Conservation (phyloP, 2,797 vertebrate genomes). For the Acrossocheilus wenchowensis region DNA sequence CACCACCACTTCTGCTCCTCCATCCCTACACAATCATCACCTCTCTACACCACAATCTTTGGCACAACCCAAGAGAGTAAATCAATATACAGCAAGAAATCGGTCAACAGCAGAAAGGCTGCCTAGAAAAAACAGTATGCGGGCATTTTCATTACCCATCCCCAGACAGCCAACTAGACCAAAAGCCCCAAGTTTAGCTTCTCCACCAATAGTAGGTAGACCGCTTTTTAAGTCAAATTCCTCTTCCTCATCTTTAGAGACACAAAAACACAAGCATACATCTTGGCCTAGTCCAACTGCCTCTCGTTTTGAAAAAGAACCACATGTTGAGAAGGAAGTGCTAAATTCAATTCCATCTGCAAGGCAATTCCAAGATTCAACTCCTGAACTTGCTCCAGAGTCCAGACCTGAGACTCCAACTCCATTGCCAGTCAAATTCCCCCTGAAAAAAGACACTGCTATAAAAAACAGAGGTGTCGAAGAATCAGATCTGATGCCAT, state of each 20-base stretch:
- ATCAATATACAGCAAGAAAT: neutral
- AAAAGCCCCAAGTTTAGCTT: constrained; percentile 14
- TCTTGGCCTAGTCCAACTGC: neutral
- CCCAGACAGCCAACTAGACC: constrained; percentile 1
- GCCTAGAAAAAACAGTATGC: neutral
- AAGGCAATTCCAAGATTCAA: constrained; percentile 4
- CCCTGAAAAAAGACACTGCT: neutral
- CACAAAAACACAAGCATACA: neutral
- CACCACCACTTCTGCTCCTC: constrained; percentile 22
- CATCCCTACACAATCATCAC: neutral
- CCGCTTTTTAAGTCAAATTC: neutral
- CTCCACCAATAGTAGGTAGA: neutral
- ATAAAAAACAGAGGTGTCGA: neutral
- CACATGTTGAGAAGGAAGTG: neutral
- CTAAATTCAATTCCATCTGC: neutral
- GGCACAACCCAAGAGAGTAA: constrained; percentile 14
- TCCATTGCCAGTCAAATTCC: neutral
- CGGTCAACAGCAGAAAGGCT: neutral
- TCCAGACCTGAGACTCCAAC: neutral
- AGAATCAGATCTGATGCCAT: neutral
- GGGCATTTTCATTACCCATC: constrained; percentile 29
- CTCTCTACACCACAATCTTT: neutral
- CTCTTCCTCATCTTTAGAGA: neutral
- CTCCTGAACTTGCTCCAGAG: neutral
- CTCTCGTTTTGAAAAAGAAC: constrained; percentile 2